A percentile compares a stretch with the other conserved stretches of the same genome.
phyloP scores from a whole-genome alignment of 2,113 vertebrate genomes.

The Edolisoma coerulescens region DNA sequence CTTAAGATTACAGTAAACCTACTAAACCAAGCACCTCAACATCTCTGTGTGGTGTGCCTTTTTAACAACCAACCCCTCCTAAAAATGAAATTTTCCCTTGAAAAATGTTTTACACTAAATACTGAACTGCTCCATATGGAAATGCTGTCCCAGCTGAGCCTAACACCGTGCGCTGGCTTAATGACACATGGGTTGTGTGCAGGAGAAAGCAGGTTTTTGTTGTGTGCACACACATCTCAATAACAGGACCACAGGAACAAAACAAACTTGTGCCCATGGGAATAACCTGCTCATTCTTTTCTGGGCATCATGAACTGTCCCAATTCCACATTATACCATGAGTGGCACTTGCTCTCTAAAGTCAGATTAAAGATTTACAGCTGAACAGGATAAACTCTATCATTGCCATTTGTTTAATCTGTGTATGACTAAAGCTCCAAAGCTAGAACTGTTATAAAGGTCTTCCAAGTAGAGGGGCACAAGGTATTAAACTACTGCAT shows the following conservation, averaged over 20 bases:
- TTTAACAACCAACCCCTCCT: neutral
- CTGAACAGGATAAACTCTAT: neutral
- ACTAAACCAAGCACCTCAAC: neutral
- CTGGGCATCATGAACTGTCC: neutral
- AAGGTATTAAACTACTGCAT: neutral
- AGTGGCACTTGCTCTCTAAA: neutral
- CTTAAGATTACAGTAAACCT: neutral
- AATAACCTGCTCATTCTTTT: neutral
- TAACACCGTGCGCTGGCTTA: neutral
- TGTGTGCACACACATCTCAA: neutral
- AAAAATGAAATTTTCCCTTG: neutral
- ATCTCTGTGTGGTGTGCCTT: neutral
- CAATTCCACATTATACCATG: neutral
- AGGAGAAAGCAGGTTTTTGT: neutral
- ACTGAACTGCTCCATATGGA: neutral
- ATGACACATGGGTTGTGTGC: neutral
- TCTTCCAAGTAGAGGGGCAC: neutral
- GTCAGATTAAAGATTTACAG: conserved; percentile 19
- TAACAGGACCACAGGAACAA: neutral
- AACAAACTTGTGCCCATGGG: neutral
- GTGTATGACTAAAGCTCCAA: neutral
- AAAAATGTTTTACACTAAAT: neutral
- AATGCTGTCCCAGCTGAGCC: neutral
- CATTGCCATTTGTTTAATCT: conserved; percentile 5
- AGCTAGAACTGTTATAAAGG: neutral